phyloP scores from a whole-genome alignment of 2,113 vertebrate species.

The Gulo gulo region DNA sequence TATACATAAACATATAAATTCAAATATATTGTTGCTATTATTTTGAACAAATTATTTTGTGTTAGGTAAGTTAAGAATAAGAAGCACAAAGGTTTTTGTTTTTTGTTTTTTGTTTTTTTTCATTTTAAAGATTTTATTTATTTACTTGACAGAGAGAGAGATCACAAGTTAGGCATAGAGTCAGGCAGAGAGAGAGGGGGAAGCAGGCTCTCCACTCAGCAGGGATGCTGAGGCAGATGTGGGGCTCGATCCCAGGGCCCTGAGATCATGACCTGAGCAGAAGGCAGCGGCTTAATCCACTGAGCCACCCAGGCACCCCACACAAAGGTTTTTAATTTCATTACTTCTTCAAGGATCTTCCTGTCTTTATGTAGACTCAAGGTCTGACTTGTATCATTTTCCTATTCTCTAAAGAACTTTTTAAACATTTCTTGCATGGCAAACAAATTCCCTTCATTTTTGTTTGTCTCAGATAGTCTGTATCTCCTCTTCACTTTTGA shows the following conservation, averaged over 20 bases:
- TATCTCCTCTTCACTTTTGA: not conserved
- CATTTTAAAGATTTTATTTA: no score
- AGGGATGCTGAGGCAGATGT: no score
- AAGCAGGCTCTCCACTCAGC: no score
- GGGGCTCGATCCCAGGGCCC: no score
- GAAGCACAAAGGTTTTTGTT: not conserved
- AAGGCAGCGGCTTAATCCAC: no score
- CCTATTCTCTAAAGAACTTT: not conserved
- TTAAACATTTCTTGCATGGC: not conserved
- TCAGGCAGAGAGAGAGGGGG: no score
- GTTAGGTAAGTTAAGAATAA: not conserved
- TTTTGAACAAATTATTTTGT: not conserved
- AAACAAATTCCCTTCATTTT: not conserved
- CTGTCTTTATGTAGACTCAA: not conserved
- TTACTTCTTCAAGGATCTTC: not conserved
- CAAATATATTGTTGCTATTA: not conserved
- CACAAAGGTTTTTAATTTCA: not conserved
- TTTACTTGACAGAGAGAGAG: no score
- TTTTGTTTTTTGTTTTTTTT: no score
- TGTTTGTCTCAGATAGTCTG: not conserved
- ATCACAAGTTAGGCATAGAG: no score
- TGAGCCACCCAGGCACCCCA: no score
- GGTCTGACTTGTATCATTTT: not conserved
- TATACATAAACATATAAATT: not conserved
- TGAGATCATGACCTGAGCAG: no score